Evolutionary conservation across 2,113 vertebrate genomes (phyloP).

Genomic region (Puntigrus tetrazona): DNA sequence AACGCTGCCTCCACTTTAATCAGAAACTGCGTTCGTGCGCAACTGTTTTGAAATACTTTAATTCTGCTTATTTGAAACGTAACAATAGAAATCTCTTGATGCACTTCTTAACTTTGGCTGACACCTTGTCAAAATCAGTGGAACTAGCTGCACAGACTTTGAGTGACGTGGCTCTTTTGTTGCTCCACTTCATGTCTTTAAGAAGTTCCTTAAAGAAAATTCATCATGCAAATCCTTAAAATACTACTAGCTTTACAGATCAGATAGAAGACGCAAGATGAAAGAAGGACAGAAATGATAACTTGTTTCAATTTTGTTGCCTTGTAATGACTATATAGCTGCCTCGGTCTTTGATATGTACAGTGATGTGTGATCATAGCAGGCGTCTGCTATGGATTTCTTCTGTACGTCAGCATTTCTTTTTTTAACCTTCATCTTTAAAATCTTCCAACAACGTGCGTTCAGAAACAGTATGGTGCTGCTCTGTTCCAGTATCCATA

Average conservation of each 20-base stretch:
- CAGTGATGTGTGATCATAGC: constrained; percentile 40
- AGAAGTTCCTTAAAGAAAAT: background rate
- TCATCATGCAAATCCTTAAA: constrained; percentile 53
- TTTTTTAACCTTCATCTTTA: constrained; percentile 11
- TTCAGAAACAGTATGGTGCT: background rate
- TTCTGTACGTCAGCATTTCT: constrained; percentile 1
- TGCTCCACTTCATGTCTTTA: background rate
- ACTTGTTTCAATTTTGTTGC: constrained; percentile 13
- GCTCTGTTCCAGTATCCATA: background rate
- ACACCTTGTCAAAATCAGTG: constrained; percentile 65
- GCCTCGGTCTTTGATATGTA: background rate
- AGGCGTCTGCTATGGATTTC: constrained; percentile 5
- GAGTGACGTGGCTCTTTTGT: constrained; percentile 27
- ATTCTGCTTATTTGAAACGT: background rate
- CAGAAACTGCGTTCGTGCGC: background rate
- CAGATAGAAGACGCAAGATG: constrained; percentile 48
- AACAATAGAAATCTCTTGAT: background rate
- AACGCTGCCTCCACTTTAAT: constrained; percentile 7
- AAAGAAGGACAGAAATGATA: constrained; percentile 25
- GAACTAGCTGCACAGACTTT: constrained; percentile 70
- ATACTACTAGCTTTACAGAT: constrained; percentile 55
- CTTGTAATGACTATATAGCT: background rate
- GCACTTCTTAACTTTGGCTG: constrained; percentile 59
- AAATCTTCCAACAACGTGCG: background rate
- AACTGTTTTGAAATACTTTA: background rate